phyloP scores from a whole-genome alignment of 2,888 invertebrate species.

The Agonopterix heracliana region DNA sequence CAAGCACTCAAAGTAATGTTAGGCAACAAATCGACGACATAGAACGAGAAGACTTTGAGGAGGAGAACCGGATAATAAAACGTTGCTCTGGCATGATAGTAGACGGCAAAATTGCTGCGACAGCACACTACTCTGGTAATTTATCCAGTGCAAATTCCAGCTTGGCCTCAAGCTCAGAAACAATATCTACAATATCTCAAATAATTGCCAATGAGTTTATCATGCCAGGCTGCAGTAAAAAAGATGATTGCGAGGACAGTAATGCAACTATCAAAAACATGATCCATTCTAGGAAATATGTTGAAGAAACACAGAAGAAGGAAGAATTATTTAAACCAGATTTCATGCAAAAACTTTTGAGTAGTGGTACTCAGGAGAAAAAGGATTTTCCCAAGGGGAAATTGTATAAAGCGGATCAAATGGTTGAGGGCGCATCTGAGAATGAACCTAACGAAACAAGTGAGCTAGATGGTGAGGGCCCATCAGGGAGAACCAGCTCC shows the following conservation, averaged over 20 bases:
- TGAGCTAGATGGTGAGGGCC: conserved; percentile 37
- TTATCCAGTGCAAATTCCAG: conserved; percentile 58
- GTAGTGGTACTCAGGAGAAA: conserved; percentile 52
- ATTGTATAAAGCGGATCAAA: conserved; percentile 54
- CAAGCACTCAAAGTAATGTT: conserved; percentile 29
- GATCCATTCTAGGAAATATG: conserved; percentile 44
- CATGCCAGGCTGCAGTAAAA: conserved; percentile 60
- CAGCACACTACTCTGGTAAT: conserved; percentile 45
- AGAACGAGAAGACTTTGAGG: conserved; percentile 65
- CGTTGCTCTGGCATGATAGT: conserved; percentile 60
- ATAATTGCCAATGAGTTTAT: conserved; percentile 45
- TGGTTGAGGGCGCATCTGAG: conserved; percentile 33
- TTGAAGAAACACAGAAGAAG: conserved; percentile 39
- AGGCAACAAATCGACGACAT: conserved; percentile 58
- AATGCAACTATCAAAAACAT: conserved; percentile 58
- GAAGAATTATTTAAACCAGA: conserved; percentile 25
- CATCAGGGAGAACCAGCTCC: conserved; percentile 53
- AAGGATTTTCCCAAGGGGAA: conserved; percentile 64
- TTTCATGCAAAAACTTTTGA: conserved; percentile 63
- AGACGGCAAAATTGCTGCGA: conserved; percentile 44
- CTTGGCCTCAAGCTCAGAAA: conserved; percentile 60
- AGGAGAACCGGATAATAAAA: conserved; percentile 62
- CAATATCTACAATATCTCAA: conserved; percentile 52
- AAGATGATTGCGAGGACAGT: conserved; percentile 46
- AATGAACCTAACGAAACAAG: conserved; percentile 35